Base-by-base conservation (phyloP, 2,888 invertebrate species). In the Holacanthella duospinosa region DNA sequence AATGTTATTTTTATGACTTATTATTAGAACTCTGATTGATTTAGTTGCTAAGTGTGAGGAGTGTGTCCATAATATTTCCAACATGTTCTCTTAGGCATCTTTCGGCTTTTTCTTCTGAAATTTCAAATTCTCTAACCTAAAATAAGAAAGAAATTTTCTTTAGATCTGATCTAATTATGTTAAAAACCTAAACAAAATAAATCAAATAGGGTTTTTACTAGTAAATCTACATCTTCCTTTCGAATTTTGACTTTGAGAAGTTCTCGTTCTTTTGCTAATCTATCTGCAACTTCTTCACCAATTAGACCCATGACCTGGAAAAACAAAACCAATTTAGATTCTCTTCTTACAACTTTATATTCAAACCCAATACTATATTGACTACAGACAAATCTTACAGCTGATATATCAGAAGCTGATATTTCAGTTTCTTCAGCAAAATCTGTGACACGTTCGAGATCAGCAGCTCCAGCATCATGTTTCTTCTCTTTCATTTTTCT, bases 371-470 rank as follows among this genome's bases (percentile, higher is more conserved):
- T 58, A 36, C 16, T 3, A 58, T 12, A 1, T n/a, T n/a, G n/a
- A n/a, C n/a, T n/a, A n/a, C n/a, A n/a, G 28, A 60, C 21, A 27
- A n/a, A 25, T 48, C 82, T 81, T 79, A 90, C 91, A 75, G 89
- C 89, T 57, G 89, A 88, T 74, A 94, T 88, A 76, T 90, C 89
- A 72, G 90, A 89, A 1, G 81, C 79, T 1, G 90, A 88, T 74
- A 95, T 93, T 84, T 95, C 95, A 74, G 90, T 92, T 79, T 96
- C 95, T 77, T 95, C 95, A 0, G 92, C 94, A 82, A 90, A 95
- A 77, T 95, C 95, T 3, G 95, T 95, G 54, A 95, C 95, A 80
- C 89, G 91, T 80, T 95, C 95, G 74, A 96, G 81, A 80, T 96
- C 95, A n/a, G 94, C 94, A 27, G 93, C 94, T 53, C 94, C 93